phyloP scores from a whole-genome alignment of 1,140 invertebrate species.

The Battus philenor region DNA sequence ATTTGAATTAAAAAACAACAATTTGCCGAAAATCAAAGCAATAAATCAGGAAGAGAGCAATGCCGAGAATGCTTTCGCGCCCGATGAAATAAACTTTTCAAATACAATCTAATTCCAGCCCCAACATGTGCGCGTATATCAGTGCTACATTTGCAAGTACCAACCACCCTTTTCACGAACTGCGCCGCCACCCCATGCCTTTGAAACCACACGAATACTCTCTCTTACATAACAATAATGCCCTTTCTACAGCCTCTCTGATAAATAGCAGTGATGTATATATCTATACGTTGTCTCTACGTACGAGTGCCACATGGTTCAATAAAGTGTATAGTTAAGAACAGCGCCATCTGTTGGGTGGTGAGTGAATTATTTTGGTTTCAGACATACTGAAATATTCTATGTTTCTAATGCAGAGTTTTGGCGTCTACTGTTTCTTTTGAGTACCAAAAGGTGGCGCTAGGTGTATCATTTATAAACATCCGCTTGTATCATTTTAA shows the following conservation, averaged over 20 bases:
- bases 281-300: conserved; percentile 21
- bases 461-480: no score
- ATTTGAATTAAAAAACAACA: neutral
- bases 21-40: neutral
- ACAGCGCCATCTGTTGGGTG: conserved; percentile 60
- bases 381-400: conserved; percentile 20
- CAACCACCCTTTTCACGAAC: conserved; percentile 57
- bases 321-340: conserved; percentile 45
- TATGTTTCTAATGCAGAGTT: conserved; percentile 18
- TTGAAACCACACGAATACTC: conserved; percentile 63
- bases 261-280: conserved; percentile 42
- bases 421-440: conserved; percentile 27
- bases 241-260: conserved; percentile 61
- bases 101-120: conserved; percentile 54
- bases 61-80: conserved; percentile 17
- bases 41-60: conserved; percentile 13
- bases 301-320: conserved; percentile 54
- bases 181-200: conserved; percentile 42
- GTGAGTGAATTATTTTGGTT: conserved; percentile 26
- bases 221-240: conserved; percentile 72
- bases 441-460: conserved; percentile 22
- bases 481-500: no score
- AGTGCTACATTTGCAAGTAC: conserved; percentile 48
- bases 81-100: conserved; percentile 42
- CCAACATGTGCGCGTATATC: conserved; percentile 44